Conservation (phyloP, 1,140 invertebrate species). For the Pentalonia nigronervosa region DNA sequence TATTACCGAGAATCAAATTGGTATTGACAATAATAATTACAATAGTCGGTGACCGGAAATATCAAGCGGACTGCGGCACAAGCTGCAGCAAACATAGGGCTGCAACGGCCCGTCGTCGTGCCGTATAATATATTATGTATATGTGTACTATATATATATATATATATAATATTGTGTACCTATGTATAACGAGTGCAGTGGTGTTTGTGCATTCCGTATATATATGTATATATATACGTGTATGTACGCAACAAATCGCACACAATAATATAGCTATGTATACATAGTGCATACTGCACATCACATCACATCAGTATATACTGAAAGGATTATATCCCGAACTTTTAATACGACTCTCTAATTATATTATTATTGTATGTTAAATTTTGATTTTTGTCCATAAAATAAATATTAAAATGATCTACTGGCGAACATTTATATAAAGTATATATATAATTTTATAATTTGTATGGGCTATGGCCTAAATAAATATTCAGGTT, state of each 20-base stretch:
- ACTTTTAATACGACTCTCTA: background rate
- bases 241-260: background rate
- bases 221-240: too few relatives aligned
- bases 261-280: background rate
- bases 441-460: background rate
- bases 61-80: background rate
- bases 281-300: too few relatives aligned
- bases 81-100: background rate
- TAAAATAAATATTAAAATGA: background rate
- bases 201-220: background rate
- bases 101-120: background rate
- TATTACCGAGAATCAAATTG: background rate
- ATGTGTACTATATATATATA: too few relatives aligned
- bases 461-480: background rate
- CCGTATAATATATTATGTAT: background rate
- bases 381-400: background rate
- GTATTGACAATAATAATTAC: constrained; percentile 17
- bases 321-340: background rate
- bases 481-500: background rate
- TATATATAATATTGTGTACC: too few relatives aligned
- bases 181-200: background rate
- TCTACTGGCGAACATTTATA: background rate
- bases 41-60: background rate
- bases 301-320: background rate
- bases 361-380: background rate